A percentile compares a stretch with the other conserved stretches of the same genome.
These are phyloP conservation scores for Oxyura jamaicensis DNA, from an alignment of 2,113 vertebrate genomes.

Conservation along the genomic window DNA sequence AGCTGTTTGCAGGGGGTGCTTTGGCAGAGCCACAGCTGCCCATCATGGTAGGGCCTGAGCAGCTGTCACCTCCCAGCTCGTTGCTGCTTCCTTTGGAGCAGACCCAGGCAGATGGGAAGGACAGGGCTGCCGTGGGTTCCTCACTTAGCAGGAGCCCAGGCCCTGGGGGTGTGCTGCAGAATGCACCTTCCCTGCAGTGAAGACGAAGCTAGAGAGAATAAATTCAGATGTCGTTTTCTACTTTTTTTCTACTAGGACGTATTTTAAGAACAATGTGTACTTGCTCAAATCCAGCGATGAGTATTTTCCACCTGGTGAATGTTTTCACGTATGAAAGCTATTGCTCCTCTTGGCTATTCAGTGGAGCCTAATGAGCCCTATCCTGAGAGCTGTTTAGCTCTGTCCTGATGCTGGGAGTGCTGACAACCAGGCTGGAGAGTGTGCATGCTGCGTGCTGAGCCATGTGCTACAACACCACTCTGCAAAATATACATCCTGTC, in stretches of 20 bases:
- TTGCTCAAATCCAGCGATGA: not conserved
- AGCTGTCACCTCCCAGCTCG: not conserved
- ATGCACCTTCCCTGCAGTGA: not conserved
- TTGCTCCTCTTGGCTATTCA: not conserved
- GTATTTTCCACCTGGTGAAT: constrained; percentile 20
- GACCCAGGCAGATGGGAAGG: not conserved
- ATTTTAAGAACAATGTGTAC: not conserved
- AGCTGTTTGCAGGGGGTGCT: not conserved
- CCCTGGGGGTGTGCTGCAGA: not conserved
- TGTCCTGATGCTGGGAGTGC: not conserved
- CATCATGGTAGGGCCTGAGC: not conserved
- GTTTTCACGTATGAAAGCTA: not conserved
- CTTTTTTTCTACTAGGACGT: not conserved
- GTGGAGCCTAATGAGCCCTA: constrained; percentile 17
- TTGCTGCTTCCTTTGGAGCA: not conserved
- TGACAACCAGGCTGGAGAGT: not conserved
- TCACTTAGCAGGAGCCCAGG: not conserved
- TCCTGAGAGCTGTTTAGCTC: not conserved
- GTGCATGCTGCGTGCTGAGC: not conserved
- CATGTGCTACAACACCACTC: not conserved
- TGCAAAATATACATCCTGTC: not conserved
- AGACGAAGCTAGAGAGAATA: not conserved
- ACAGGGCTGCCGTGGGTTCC: not conserved
- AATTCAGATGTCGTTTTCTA: not conserved
- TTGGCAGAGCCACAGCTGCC: not conserved